Conservation (phyloP, 2,797 vertebrate species). For the Oreochromis grahami region DNA sequence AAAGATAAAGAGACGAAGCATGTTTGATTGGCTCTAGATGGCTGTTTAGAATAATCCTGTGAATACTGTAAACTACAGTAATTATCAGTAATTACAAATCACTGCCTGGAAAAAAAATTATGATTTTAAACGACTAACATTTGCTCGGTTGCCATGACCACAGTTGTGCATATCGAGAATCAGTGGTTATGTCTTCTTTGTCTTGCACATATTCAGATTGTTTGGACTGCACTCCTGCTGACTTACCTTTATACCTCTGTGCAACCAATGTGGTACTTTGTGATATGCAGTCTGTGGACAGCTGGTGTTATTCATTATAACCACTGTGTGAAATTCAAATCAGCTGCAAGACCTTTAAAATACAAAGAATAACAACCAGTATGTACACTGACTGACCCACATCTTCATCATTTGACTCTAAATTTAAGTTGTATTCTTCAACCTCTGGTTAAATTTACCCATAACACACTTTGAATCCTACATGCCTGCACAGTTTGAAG, state of each 20-base stretch:
- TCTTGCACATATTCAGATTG: background rate
- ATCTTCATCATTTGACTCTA: background rate
- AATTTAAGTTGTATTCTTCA: background rate
- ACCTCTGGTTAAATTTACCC: background rate
- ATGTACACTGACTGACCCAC: background rate
- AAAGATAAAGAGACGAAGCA: rapidly evolving
- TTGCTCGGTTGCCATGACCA: background rate
- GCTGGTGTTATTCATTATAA: background rate
- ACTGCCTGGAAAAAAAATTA: background rate
- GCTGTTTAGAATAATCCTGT: background rate
- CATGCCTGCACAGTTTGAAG: conserved; percentile 1
- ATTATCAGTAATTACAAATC: background rate
- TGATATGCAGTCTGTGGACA: background rate
- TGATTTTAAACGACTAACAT: background rate
- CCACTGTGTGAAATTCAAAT: conserved; percentile 25
- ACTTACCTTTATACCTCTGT: background rate
- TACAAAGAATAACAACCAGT: background rate
- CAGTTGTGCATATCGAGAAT: background rate
- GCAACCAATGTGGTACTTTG: background rate
- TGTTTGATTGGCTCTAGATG: background rate
- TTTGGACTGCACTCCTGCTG: background rate
- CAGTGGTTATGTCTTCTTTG: background rate
- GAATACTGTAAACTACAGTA: background rate
- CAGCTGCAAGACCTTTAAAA: conserved; percentile 2
- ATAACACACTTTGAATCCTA: background rate